Evolutionary conservation across 1,140 invertebrate species (phyloP).

Genomic region (Andricus grossulariae): DNA sequence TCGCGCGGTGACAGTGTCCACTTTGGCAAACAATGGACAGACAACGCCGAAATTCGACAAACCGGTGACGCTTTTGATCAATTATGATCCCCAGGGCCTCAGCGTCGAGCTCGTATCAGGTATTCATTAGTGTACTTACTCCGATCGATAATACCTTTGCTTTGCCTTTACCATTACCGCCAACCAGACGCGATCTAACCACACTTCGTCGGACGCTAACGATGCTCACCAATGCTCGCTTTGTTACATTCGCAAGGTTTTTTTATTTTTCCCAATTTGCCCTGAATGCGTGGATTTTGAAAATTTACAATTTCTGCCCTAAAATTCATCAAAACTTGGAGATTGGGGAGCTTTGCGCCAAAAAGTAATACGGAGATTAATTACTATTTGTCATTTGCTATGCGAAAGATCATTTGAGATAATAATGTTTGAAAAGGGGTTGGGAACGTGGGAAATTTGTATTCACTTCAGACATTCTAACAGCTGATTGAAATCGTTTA

Average conservation of each 20-base stretch:
- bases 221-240: slow-evolving; percentile 27
- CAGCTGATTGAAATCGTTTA: background rate
- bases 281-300: too few species aligned
- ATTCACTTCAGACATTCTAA: background rate
- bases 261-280: background rate
- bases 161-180: slow-evolving; percentile 44
- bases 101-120: slow-evolving; percentile 81
- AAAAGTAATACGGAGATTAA: too few species aligned
- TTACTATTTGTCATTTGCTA: background rate
- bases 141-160: slow-evolving; percentile 56
- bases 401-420: background rate
- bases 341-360: background rate
- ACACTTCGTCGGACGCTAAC: slow-evolving; percentile 45
- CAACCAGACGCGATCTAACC: slow-evolving; percentile 58
- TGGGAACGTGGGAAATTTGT: background rate
- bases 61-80: slow-evolving; percentile 82
- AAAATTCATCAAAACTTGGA: background rate
- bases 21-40: slow-evolving; percentile 82
- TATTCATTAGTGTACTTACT: slow-evolving; percentile 57
- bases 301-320: too few species aligned
- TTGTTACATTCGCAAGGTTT: background rate
- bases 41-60: slow-evolving; percentile 82
- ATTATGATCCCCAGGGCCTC: slow-evolving; percentile 86
- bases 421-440: background rate
- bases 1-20: slow-evolving; percentile 82